Evolutionary conservation across 2,113 vertebrate species (phyloP), one percentile per base, ranked within the genome.

Genomic region (Eublepharis macularius): DNA sequence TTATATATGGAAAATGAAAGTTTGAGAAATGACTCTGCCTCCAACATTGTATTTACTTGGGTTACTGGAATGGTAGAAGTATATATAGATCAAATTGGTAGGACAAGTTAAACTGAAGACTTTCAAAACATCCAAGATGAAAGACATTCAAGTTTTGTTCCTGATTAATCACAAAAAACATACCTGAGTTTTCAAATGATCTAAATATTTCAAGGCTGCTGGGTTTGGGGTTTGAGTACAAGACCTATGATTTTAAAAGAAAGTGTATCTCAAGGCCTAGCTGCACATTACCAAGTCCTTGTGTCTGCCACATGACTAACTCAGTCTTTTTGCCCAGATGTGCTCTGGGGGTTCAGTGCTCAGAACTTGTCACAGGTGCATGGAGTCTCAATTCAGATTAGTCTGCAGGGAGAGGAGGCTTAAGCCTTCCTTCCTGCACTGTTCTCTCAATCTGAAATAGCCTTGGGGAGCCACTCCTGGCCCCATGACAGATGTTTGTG

Each of bases 1-100:
- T 91, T 76, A 83, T 83, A 92, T 78, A 87, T 84, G 89, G 80
- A 43, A 85, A 91, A 92, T 89, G 39, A 93, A 93, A 85, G 87
- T 84, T 63, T 19, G 4, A 21, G 36, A 9, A 51, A 84, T 39
- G 69, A 87, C 34, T 41, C 72, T 90, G 89, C 86, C 83, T 90
- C 84, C 91, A 90, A 76, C 11, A 16, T 41, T 80, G 47, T 68
- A 29, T 78, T 66, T 24, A 47, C 81, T 93, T 89, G 85, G 83
- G 65, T 92, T 87, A 90, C 73, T 75, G 60, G 81, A 87, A 76
- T 12, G 82, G 45, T 68, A 81, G 34, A 19, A 26, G 11, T 89
- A 76, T 87, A 92, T 74, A 86, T 6, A 36, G 39, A 80, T 88
- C 49, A 87, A 80, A 80, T 1, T 73, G 65, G 41, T 86, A 60